Evolutionary conservation across 2,113 vertebrate genomes (phyloP).

Genomic region (Butorides virescens): DNA sequence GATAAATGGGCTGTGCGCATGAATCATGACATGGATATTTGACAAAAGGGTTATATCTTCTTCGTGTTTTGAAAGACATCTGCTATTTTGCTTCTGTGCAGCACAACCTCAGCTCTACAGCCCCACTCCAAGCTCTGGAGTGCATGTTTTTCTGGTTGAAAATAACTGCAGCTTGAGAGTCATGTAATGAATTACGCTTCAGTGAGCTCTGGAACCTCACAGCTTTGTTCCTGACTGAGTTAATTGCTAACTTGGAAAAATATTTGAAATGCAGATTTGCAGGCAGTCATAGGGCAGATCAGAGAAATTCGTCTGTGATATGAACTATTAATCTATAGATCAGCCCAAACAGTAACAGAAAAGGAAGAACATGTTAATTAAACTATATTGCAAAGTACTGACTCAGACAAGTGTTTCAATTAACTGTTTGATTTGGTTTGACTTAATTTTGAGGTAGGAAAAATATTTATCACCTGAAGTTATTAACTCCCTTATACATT

Average conservation of each 20-base stretch:
- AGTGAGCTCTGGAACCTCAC: not conserved
- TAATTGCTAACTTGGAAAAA: not conserved
- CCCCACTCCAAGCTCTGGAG: too few relatives aligned
- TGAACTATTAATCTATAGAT: not conserved
- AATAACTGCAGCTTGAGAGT: not conserved
- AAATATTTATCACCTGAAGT: not conserved
- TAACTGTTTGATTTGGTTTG: not conserved
- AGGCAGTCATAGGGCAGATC: not conserved
- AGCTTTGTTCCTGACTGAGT: not conserved
- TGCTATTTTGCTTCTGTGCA: not conserved
- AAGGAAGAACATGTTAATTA: not conserved
- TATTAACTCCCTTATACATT: not conserved
- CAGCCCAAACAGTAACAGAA: not conserved
- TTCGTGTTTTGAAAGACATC: not conserved
- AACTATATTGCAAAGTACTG: not conserved
- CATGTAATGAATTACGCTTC: not conserved
- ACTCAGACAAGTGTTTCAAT: not conserved
- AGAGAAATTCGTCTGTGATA: not conserved
- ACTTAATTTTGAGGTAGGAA: not conserved
- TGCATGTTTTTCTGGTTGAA: not conserved
- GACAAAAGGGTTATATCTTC: not conserved
- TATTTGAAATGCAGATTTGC: not conserved
- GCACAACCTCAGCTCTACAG: not conserved
- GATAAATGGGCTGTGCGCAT: not conserved
- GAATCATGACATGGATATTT: not conserved